Percentiles rank a stretch among this genome's conserved stretches.
Conservation (phyloP, 2,888 invertebrate species). For the Pammene fasciana region DNA sequence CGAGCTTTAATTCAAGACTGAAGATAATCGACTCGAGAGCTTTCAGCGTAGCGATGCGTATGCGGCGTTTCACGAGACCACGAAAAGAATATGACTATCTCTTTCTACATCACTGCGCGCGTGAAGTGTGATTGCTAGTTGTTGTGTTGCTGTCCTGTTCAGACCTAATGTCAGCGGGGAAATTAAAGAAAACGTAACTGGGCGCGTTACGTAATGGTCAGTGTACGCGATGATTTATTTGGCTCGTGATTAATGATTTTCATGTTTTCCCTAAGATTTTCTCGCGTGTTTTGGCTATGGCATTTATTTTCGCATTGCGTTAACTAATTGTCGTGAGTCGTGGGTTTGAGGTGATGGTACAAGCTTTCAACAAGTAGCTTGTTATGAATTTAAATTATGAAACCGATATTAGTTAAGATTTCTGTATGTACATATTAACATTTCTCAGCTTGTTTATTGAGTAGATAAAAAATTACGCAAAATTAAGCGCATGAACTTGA, state of each 20-base stretch:
- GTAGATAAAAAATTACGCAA: background rate
- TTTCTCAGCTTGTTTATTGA: background rate
- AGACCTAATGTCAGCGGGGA: constrained; percentile 61
- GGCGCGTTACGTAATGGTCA: constrained; percentile 65
- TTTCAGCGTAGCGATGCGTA: constrained; percentile 73
- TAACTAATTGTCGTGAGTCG: constrained; percentile 45
- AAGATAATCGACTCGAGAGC: constrained; percentile 60
- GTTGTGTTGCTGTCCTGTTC: constrained; percentile 55
- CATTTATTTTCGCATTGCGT: constrained; percentile 60
- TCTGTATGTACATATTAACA: background rate
- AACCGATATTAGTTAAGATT: background rate
- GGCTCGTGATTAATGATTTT: constrained; percentile 71
- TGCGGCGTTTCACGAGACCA: constrained; percentile 55
- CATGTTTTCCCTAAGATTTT: constrained; percentile 65
- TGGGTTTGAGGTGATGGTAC: constrained; percentile 33
- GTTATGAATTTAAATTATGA: constrained; percentile 15
- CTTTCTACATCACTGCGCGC: constrained; percentile 49
- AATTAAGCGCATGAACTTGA: too few species aligned
- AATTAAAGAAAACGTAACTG: constrained; percentile 69
- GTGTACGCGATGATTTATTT: constrained; percentile 73
- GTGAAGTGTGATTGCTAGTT: constrained; percentile 40
- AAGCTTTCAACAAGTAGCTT: constrained; percentile 22
- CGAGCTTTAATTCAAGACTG: constrained; percentile 72
- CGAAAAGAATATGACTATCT: constrained; percentile 52
- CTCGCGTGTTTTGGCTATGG: constrained; percentile 59